Evolutionary conservation across 2,113 vertebrate species (phyloP).

Genomic region (Callionymus lyra): DNA sequence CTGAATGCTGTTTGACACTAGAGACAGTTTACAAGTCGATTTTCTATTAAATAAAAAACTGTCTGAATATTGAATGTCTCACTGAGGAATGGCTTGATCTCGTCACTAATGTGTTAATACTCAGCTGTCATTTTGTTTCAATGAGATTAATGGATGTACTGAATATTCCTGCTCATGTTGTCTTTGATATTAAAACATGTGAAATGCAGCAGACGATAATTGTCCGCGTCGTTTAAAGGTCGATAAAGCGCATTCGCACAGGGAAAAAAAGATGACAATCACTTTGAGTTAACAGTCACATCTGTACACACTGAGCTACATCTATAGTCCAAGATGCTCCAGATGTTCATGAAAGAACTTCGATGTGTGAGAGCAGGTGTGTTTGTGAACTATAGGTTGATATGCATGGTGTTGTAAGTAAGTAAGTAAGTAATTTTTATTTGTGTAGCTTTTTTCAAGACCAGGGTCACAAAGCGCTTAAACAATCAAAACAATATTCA

Average conservation of each 20-base stretch:
- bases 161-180: conserved; percentile 29
- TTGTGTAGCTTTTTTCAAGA: too few relatives aligned
- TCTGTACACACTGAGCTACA: too few relatives aligned
- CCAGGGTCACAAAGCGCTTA: too few relatives aligned
- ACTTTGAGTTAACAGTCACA: too few relatives aligned
- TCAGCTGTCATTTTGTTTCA: conserved; percentile 51
- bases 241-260: background rate
- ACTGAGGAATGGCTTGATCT: conserved; percentile 61
- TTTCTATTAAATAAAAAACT: conserved; percentile 18
- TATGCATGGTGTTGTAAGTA: too few relatives aligned
- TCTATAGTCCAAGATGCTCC: too few relatives aligned
- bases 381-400: too few relatives aligned
- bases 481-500: too few relatives aligned
- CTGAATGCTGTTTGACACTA: conserved; percentile 56
- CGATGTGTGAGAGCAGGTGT: too few relatives aligned
- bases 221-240: background rate
- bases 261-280: too few relatives aligned
- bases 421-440: too few relatives aligned
- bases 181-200: conserved; percentile 54
- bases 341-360: too few relatives aligned
- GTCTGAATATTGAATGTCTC: conserved; percentile 54
- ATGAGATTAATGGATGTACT: conserved; percentile 39
- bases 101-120: conserved; percentile 10
- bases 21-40: conserved; percentile 40
- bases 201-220: background rate